Evolutionary conservation across 2,888 invertebrate species (phyloP).

Genomic region (Copidosoma aretas): DNA sequence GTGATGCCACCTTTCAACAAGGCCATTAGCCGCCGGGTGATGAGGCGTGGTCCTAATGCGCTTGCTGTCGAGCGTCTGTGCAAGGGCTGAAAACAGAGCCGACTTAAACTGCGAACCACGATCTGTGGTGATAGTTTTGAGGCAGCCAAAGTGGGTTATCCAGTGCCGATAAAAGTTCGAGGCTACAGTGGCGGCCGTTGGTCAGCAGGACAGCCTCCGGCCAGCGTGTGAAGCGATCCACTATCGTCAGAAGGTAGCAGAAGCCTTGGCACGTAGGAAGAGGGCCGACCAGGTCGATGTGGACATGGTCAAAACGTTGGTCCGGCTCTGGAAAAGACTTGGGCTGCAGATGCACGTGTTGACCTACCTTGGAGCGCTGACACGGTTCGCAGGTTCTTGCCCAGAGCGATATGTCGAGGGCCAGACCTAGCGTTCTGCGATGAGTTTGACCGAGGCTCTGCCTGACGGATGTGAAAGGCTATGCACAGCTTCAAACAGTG

Average conservation of each 20-base stretch:
- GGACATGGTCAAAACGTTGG: slow-evolving; percentile 3
- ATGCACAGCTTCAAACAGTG: slow-evolving; percentile 43
- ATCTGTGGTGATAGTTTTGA: slow-evolving; percentile 3
- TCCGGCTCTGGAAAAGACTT: not conserved
- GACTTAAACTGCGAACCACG: slow-evolving; percentile 13
- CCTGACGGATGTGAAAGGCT: slow-evolving; percentile 42
- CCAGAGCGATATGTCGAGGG: slow-evolving; percentile 19
- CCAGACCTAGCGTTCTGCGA: slow-evolving; percentile 9
- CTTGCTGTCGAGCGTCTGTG: not conserved
- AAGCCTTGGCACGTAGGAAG: not conserved
- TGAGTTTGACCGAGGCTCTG: slow-evolving; percentile 6
- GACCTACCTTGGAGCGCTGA: slow-evolving; percentile 20
- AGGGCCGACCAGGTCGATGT: slow-evolving; percentile 1
- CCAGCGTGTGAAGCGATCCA: not conserved
- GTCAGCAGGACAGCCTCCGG: slow-evolving; percentile 6
- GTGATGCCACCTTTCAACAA: slow-evolving; percentile 11
- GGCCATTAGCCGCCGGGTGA: slow-evolving; percentile 11
- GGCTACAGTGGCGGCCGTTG: not conserved
- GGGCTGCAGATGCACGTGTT: slow-evolving; percentile 11
- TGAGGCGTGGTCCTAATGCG: slow-evolving; percentile 5
- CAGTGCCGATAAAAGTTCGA: not conserved
- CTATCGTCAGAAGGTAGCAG: not conserved
- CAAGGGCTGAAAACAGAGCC: not conserved
- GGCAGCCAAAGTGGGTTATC: not conserved
- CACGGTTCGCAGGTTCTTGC: slow-evolving; percentile 17